Base-by-base conservation (phyloP, 2,888 invertebrate genomes). In the Meandrusa payeni region DNA sequence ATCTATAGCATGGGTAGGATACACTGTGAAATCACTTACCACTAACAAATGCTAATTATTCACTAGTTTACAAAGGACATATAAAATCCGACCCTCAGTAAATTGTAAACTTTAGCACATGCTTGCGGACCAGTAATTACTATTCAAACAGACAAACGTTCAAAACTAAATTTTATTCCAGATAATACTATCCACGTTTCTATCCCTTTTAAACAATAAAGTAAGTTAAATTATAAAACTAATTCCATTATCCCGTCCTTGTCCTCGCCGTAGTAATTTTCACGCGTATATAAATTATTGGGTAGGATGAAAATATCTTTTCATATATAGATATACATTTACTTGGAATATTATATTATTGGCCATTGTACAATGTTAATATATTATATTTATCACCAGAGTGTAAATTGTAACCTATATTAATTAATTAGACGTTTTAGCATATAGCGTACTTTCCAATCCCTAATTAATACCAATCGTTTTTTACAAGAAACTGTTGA, bases 181-280 rank as follows among this genome's bases (percentile, higher is more conserved):
- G 40, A 58, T 53, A 55, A 60, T 64, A 60, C 61, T 68, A 67
- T 69, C 58, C 64, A 53, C 54, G 55, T 51, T 40, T 57, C 39
- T 15, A 62, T 59, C 64, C 78, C 72, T 67, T 74, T 76, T 69
- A 64, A 68, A 61, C 63, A 61, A 72, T 69, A 68, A 72, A 74
- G 66, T 69, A 70, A 75, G 62, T 76, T 71, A 73, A 75, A 54
- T 76, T 72, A 73, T 64, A 44, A 65, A 76, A 77, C 76, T 75
- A 76, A 74, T 76, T 72, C 70, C 64, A 70, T 76, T 75, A 74
- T 62, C 59, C 61, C 55, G 55, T 58, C 56, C 57, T 55, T 58
- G 59, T 41, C 38, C 33, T 28, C 43, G 23, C 29, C 15, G 33
- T 22, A 37, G 39, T 37, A 24, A 40, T 46, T 34, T 40, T 34